phyloP scores from a whole-genome alignment of 1,140 invertebrate species.

The Leucophenga varia region DNA sequence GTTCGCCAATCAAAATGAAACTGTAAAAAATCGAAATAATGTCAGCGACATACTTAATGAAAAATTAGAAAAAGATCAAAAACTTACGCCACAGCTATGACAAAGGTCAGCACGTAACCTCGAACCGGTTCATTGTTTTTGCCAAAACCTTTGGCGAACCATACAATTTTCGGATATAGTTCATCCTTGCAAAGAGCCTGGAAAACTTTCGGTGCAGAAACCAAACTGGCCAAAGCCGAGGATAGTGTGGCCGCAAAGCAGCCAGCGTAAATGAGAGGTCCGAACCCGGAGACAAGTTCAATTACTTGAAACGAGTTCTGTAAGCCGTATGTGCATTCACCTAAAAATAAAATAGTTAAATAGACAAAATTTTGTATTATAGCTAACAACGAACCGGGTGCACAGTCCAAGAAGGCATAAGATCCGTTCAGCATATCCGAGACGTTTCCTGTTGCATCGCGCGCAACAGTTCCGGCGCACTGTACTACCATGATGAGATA shows the following conservation, averaged over 20 bases:
- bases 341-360: conserved; percentile 9
- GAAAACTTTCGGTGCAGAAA: conserved; percentile 92
- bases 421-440: conserved; percentile 60
- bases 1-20: conserved; percentile 68
- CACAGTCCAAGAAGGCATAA: conserved; percentile 57
- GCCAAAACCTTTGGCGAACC: conserved; percentile 92
- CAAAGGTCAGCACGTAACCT: conserved; percentile 88
- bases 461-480: conserved; percentile 70
- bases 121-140: conserved; percentile 88
- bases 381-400: conserved; percentile 25
- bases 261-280: conserved; percentile 92
- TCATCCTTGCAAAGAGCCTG: conserved; percentile 92
- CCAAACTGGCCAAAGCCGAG: conserved; percentile 91
- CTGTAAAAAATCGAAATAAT: conserved; percentile 15
- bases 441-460: conserved; percentile 75
- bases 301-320: conserved; percentile 76
- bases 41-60: no score
- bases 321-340: conserved; percentile 70
- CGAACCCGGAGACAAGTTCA: conserved; percentile 84
- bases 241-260: conserved; percentile 96
- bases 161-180: conserved; percentile 88
- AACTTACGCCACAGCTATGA: conserved; percentile 86
- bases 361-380: not conserved
- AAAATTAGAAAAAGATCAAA: no score
- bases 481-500: conserved; percentile 83